Base-by-base conservation (phyloP, 1,140 invertebrate genomes). In the Lysiphlebus fabarum region DNA sequence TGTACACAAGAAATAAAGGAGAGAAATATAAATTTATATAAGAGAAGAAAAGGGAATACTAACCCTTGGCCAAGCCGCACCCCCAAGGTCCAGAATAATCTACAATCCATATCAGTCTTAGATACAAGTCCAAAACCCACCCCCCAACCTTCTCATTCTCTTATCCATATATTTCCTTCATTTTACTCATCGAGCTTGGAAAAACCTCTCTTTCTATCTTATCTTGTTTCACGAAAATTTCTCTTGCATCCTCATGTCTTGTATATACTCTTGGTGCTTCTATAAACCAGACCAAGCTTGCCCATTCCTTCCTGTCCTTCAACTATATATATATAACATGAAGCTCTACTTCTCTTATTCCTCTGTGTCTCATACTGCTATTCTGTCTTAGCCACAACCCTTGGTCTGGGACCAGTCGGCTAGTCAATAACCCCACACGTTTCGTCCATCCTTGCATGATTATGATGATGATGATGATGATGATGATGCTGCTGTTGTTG, bases 71-170 rank as follows among this genome's bases (percentile, higher is more conserved):
- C 77, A 76, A 73, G 74, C 76, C 73, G 73, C 77, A 75, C 59
- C 76, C 76, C 75, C 70, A 70, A 79, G 75, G 76, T 78, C 76
- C 77, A 77, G 77, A 79, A 79, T 79, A 79, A 78, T 79, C 76
- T 77, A 78, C 75, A 77, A 79, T 78, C 77, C 77, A 79, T 78
- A 79, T 77, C 77, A 78, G 77, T 78, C 76, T 79, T 78, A 74
- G 74, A 70, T 76, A 26, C 17, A 26, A 76, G 74, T 76, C 73
- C 71, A 68, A 65, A 67, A 63, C 50, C 56, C 58, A 61, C 51
- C 59, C 59, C 17, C 34, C 44, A 59, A 42, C 51, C 58, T 45
- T 42, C 36, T 14, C 53, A 44, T 36, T 26, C 62, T 60, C 43
- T 12, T 10, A 42, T 38, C 42, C 41, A 56, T 14, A 17, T 40